Base-by-base conservation (phyloP, 2,888 invertebrate species). In the Habrosyne pyritoides region DNA sequence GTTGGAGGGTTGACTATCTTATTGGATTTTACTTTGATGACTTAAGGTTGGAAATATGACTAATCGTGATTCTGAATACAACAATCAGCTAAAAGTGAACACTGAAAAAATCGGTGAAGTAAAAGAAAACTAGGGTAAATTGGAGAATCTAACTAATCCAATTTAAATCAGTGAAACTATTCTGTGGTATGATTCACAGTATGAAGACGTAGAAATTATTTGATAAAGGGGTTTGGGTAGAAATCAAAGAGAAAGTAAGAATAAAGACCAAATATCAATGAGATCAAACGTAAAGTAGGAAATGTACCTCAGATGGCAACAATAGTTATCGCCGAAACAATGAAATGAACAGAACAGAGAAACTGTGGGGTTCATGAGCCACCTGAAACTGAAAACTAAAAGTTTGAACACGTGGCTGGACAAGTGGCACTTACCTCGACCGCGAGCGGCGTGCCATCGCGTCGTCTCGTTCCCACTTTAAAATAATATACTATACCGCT, bases 381-480 rank as follows among this genome's bases (percentile, higher is more conserved):
- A 76, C 74, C 79, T 79, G 77, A 75, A 76, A 70, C 67, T 54
- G 68, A 65, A 67, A 71, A 75, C 72, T 74, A 69, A 82, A 86
- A 87, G 81, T 86, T 85, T 69, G 77, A 87, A 79, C 91, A 92
- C 91, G 91, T 91, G 91, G 86, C 78, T 64, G 63, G 73, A 79
- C 78, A 79, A 87, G 83, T 82, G 84, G 84, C 86, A 90, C 92
- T 91, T 87, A 92, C 92, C 92, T 90, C 87, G 78, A 60, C 71
- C 80, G 83, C 81, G 77, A 83, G 82, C 89, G 84, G 81, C 75
- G 86, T 75, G 81, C 79, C 92, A 91, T 91, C 79, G 68, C 80
- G 77, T 70, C 82, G 86, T 88, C 91, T 91, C 90, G 90, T 91
- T 91, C 88, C 90, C 91, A 91, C 92, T 91, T 91, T 88, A 84